These are phyloP conservation scores for Limnodromus scolopaceus DNA, from an alignment of 2,797 vertebrate species.

Conservation along the genomic window DNA sequence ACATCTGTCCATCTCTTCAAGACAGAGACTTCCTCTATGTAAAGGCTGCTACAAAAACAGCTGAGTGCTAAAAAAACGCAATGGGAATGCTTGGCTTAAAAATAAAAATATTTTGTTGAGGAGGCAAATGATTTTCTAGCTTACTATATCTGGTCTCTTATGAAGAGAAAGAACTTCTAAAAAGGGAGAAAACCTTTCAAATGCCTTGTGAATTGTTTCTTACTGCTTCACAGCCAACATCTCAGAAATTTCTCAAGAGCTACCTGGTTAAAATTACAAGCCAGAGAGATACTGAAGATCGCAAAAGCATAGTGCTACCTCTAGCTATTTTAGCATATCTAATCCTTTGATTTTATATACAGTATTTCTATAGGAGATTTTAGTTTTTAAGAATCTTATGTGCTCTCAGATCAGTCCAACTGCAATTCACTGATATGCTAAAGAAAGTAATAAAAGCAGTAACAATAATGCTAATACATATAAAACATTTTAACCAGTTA, in stretches of 20 bases:
- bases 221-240: background rate
- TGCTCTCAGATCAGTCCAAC: background rate
- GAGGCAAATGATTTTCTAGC: background rate
- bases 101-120: background rate
- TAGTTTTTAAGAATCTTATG: background rate
- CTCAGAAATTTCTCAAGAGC: background rate
- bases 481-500: background rate
- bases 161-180: background rate
- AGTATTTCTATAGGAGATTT: background rate
- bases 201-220: background rate
- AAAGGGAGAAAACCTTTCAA: background rate
- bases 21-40: background rate
- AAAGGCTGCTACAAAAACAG: background rate
- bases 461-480: background rate
- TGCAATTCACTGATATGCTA: background rate
- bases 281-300: background rate
- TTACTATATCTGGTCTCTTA: background rate
- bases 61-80: background rate
- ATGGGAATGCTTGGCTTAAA: background rate
- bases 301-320: background rate
- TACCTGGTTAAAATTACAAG: background rate
- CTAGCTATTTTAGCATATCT: background rate
- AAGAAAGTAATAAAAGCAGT: background rate
- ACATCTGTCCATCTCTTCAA: background rate
- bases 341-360: background rate